Percentiles rank a stretch among this genome's conserved stretches.
phyloP scores from a whole-genome alignment of 2,888 invertebrate genomes.

The Habrosyne pyritoides region DNA sequence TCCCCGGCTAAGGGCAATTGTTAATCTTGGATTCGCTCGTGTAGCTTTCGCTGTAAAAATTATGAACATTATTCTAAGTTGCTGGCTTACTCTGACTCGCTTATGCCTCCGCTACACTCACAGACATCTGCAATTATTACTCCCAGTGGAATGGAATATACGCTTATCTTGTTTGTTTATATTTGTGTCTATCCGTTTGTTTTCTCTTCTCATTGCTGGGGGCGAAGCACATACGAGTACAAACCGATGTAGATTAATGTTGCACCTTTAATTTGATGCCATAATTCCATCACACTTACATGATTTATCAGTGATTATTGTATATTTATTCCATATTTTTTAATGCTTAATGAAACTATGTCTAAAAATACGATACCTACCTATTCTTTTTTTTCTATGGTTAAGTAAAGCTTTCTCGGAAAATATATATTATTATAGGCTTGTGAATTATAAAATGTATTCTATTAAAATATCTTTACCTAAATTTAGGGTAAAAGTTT shows the following conservation, averaged over 20 bases:
- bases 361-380: too few relatives aligned
- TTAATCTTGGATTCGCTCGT: conserved; percentile 74
- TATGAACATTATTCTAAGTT: conserved; percentile 57
- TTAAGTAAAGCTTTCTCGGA: too few relatives aligned
- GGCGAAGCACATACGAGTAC: background rate
- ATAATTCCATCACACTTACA: background rate
- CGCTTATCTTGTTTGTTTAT: conserved; percentile 36
- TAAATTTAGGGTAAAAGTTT: too few relatives aligned
- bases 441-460: too few relatives aligned
- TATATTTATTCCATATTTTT: too few relatives aligned
- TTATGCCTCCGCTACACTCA: conserved; percentile 18
- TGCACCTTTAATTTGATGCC: background rate
- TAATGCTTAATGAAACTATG: too few relatives aligned
- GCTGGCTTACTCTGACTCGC: conserved; percentile 25
- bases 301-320: too few relatives aligned
- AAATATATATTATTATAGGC: too few relatives aligned
- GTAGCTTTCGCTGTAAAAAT: conserved; percentile 57
- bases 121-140: conserved; percentile 28
- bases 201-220: background rate
- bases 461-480: too few relatives aligned
- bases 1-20: conserved; percentile 73
- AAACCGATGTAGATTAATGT: background rate
- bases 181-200: conserved; percentile 19
- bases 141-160: conserved; percentile 20
- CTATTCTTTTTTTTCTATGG: too few relatives aligned